Evolutionary conservation across 2,113 vertebrate species (phyloP), one percentile per base, ranked within the genome.

Genomic region (Callorhinus ursinus): DNA sequence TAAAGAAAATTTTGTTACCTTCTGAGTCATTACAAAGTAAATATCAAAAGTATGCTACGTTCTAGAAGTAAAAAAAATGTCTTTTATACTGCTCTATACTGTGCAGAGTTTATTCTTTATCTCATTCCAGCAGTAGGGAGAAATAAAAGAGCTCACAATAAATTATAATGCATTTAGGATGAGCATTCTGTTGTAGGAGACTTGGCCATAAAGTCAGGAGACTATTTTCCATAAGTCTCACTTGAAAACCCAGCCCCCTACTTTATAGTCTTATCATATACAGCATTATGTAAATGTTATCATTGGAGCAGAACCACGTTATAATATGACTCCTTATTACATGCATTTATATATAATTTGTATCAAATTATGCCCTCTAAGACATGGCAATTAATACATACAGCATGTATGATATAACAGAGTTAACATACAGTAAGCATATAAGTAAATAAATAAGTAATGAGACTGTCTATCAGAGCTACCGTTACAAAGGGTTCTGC

Each of bases 31-130:
- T 95, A 65, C 61, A 57, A 95, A 96, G 74, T 93, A 96, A 94
- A 95, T 95, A 97, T 94, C 33, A 86, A 97, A 96, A 93, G 11
- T 72, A 87, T 71, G 51, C 36, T 90, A 96, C 96, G 49, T 95
- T 97, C 53, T 87, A 49, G 46, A 90, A 96, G 51, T 51, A 49
- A 88, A 93, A 95, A 89, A 61, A 61, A 69, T 24, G 19, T 39
- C 18, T 36, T 89, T 51, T 93, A 4, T 92, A 59, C 21, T 22
- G 22, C 42, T 92, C 57, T 93, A 2, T 92, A 59, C 24, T 22
- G 87, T 85, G 65, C 28, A 74, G 22, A 7, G 21, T 84, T 92
- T 97, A 74, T 33, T 93, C 86, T 94, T 97, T 97, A 97, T 93
- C 82, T 96, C 83, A 74, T 89, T 96, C 42, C 74, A 84, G 79